Evolutionary conservation across 2,797 vertebrate species (phyloP).

Genomic region (Ciconia nigra): DNA sequence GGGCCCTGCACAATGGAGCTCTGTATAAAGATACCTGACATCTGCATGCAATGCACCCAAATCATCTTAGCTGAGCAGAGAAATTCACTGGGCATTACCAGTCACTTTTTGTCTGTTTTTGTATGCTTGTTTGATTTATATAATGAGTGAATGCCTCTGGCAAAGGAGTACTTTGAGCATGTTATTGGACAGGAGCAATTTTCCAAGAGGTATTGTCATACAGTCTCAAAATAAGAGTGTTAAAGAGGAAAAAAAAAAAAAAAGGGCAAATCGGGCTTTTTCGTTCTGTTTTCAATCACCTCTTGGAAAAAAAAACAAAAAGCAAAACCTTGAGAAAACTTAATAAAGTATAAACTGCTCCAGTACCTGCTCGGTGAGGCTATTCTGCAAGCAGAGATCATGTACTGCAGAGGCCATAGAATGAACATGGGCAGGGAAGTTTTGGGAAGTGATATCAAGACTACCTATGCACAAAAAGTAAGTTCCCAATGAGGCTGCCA

Average conservation of each 20-base stretch:
- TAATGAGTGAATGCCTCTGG: constrained; percentile 80
- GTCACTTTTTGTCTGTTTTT: constrained; percentile 71
- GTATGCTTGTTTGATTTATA: constrained; percentile 80
- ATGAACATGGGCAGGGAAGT: not conserved
- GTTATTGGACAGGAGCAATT: constrained; percentile 69
- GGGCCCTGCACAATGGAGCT: constrained; percentile 82
- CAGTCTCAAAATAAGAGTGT: constrained; percentile 44
- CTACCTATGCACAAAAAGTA: not conserved
- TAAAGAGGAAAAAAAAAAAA: not conserved
- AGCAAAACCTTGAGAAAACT: not conserved
- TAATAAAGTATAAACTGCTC: not conserved
- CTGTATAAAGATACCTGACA: constrained; percentile 90
- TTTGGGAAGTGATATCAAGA: not conserved
- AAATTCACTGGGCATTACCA: constrained; percentile 84
- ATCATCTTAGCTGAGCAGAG: constrained; percentile 76
- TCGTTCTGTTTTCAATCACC: constrained; percentile 21
- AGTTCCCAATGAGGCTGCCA: not conserved
- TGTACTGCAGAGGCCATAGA: not conserved
- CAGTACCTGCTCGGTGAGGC: not conserved
- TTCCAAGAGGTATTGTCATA: constrained; percentile 73
- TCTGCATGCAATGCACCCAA: constrained; percentile 83
- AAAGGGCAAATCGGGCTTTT: not conserved
- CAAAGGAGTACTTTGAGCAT: constrained; percentile 68
- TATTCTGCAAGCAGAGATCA: not conserved
- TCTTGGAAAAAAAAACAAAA: not conserved